Evolutionary conservation across 2,888 invertebrate genomes (phyloP), one percentile per base, ranked within the genome.

Genomic region (Sinodicranocentrus sp.): DNA sequence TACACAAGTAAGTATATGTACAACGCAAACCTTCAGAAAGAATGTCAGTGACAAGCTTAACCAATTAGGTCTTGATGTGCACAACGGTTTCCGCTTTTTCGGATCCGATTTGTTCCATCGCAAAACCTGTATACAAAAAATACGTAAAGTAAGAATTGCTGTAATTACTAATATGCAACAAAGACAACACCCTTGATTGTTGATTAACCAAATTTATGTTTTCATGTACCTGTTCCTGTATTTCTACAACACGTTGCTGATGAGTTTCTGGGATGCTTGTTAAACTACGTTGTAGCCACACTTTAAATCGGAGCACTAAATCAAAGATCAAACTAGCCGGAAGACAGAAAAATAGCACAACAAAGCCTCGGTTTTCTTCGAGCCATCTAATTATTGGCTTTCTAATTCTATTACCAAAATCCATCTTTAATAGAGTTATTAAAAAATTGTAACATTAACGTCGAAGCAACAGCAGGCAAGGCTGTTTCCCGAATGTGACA

Each of bases 11-110:
- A n/a, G n/a, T n/a, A n/a, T n/a, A n/a, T n/a, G n/a, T n/a, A n/a
- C n/a, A n/a, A n/a, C n/a, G n/a, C n/a, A n/a, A n/a, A 89, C 90
- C 89, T 94, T 94, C 89, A 92, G 91, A 90, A 93, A 94, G 91
- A 94, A 94, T 0, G 93, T 94, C 0, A 93, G 93, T 10, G 94
- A 94, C 3, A 94, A 91, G 13, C 94, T 94, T 67, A 93, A 91
- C 94, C 94, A 94, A 90, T 94, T 94, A 2, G 94, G 94, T 6
- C 94, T 91, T 0, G 94, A 92, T 0, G 94, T 94, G 91, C 94
- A 94, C 17, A 94, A 91, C 0, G 93, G 91, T 75, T 93, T 93
- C 3, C 92, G 91, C 0, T 92, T 89, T 54, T 90, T 86, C 44
- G 65, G 82, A 19, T 80, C 76, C 17, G 84, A 57, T 23, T 89